These are phyloP conservation scores for Drosophila sturtevanti DNA, from an alignment of 1,140 invertebrate species.

Conservation along the genomic window DNA sequence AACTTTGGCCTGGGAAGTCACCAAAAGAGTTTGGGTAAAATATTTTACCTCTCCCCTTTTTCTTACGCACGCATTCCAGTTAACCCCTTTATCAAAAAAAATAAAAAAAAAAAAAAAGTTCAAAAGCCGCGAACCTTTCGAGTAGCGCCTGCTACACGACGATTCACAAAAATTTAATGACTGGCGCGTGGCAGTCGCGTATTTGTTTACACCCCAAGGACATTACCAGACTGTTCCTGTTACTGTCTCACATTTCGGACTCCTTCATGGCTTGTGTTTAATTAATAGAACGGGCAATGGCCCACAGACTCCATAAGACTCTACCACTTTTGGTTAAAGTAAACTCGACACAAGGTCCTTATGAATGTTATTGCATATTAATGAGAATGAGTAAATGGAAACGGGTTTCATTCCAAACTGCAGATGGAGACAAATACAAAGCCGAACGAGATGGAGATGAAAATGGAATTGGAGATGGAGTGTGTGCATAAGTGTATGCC, in stretches of 20 bases:
- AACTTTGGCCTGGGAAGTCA: background rate
- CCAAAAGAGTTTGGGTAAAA: background rate
- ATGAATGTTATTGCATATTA: conserved; percentile 63
- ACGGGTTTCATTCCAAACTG: background rate
- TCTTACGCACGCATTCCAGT: background rate
- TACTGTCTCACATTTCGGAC: conserved; percentile 43
- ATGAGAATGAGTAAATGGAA: conserved; percentile 39
- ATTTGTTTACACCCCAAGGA: conserved; percentile 57
- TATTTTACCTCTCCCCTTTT: background rate
- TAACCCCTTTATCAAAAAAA: background rate
- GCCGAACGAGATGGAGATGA: no score
- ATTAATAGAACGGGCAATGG: conserved; percentile 35
- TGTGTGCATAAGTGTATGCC: conserved; percentile 30
- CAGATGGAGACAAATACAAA: background rate
- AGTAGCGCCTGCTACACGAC: conserved; percentile 20
- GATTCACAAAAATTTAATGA: conserved; percentile 62
- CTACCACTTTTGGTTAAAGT: conserved; percentile 23
- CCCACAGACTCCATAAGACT: conserved; percentile 22
- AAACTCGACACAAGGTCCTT: conserved; percentile 21
- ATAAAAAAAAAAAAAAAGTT: conserved; percentile 44
- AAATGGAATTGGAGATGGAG: background rate
- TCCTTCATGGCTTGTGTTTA: conserved; percentile 19
- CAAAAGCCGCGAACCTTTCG: conserved; percentile 50
- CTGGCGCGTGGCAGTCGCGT: conserved; percentile 61
- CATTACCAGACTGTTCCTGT: conserved; percentile 8